Conservation (phyloP, 2,888 invertebrate species). For the Chymomyza amoena region DNA sequence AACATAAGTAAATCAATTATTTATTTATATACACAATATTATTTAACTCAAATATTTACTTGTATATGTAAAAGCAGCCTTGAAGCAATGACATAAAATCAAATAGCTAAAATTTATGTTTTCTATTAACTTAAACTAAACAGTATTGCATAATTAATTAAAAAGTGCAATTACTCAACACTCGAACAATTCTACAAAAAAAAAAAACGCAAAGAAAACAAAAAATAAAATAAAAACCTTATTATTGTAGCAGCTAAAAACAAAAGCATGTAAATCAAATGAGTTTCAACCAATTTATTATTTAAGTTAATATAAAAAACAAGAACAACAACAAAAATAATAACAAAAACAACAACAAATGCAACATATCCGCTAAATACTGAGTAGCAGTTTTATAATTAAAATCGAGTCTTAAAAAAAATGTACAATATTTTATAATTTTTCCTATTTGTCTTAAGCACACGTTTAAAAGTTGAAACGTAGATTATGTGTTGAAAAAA, state of each 20-base stretch:
- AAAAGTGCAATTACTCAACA: constrained; percentile 19
- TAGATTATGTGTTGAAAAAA: background rate
- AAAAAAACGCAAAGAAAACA: background rate
- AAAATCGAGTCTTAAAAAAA: constrained; percentile 17
- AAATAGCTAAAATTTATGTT: constrained; percentile 57
- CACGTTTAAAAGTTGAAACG: background rate
- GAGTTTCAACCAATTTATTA: constrained; percentile 31
- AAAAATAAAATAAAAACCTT: background rate
- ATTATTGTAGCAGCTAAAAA: constrained; percentile 5
- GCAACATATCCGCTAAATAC: constrained; percentile 58
- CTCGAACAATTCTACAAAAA: constrained; percentile 21
- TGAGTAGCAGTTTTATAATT: constrained; percentile 14
- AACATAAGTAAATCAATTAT: constrained; percentile 67
- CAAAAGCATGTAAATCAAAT: constrained; percentile 10
- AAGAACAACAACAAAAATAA: constrained; percentile 6
- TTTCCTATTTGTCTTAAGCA: background rate
- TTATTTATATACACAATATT: constrained; percentile 27
- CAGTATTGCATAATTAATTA: background rate
- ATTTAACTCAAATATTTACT: background rate
- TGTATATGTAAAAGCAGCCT: background rate
- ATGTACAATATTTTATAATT: constrained; percentile 13
- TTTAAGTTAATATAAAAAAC: constrained; percentile 37
- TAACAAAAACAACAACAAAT: constrained; percentile 34
- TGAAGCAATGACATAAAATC: constrained; percentile 20
- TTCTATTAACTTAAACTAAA: constrained; percentile 18